These are phyloP conservation scores for Trissolcus basalis DNA, from an alignment of 1,140 invertebrate genomes.

Conservation along the genomic window DNA sequence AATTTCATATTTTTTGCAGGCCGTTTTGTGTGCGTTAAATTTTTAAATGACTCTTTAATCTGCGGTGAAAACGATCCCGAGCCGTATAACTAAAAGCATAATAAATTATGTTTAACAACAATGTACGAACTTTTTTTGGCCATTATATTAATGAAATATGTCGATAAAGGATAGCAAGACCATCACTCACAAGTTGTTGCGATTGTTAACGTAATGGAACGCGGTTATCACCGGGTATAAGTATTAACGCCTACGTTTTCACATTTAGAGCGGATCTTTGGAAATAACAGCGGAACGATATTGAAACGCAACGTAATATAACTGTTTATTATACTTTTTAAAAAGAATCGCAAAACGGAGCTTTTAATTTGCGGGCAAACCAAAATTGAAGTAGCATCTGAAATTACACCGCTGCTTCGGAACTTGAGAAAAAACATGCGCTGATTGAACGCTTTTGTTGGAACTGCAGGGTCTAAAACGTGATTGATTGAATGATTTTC, in stretches of 20 bases:
- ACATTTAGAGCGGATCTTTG: slow-evolving; percentile 28
- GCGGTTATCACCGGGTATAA: slow-evolving; percentile 30
- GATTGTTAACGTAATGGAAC: slow-evolving; percentile 42
- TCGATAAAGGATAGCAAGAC: slow-evolving; percentile 39
- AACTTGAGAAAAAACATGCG: too few species aligned
- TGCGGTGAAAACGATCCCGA: background rate
- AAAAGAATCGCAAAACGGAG: too few species aligned
- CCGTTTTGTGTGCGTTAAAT: too few species aligned
- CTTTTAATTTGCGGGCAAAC: too few species aligned
- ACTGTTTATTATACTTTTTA: too few species aligned
- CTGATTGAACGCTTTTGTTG: too few species aligned
- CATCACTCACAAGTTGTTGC: slow-evolving; percentile 37
- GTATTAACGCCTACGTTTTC: slow-evolving; percentile 43
- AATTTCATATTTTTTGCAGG: too few species aligned
- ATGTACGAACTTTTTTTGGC: slow-evolving; percentile 23
- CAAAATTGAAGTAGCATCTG: too few species aligned
- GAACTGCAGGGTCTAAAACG: too few species aligned
- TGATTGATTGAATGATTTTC: background rate
- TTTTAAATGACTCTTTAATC: background rate
- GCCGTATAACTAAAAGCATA: slow-evolving; percentile 6
- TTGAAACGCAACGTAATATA: too few species aligned
- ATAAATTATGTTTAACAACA: slow-evolving; percentile 11
- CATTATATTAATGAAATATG: slow-evolving; percentile 30
- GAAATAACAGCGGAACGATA: slow-evolving; percentile 17
- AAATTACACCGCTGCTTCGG: too few species aligned